phyloP scores from a whole-genome alignment of 2,113 vertebrate genomes.

The Callipepla squamata region DNA sequence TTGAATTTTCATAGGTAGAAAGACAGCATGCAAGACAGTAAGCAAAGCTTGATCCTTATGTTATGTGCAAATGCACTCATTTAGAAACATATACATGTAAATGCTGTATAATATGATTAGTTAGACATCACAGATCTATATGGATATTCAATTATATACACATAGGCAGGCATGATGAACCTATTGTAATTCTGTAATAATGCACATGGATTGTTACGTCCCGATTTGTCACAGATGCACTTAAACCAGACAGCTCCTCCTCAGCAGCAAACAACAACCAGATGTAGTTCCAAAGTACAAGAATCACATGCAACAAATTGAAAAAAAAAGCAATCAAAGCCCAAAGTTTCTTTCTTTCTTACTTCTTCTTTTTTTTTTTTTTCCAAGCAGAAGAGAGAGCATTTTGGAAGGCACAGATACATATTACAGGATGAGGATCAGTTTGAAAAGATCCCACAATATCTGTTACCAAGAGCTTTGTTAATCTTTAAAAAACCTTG shows the following conservation, averaged over 20 bases:
- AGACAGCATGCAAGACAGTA: not conserved
- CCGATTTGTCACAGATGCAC: slow-evolving; percentile 12
- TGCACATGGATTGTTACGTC: not conserved
- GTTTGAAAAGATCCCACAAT: slow-evolving; percentile 61
- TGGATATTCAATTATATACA: not conserved
- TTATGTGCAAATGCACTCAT: not conserved
- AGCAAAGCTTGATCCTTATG: not conserved
- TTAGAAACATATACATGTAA: not conserved
- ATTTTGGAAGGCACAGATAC: slow-evolving; percentile 25
- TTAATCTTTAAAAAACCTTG: slow-evolving; percentile 62
- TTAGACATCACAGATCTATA: not conserved
- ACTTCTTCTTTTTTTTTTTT: not conserved
- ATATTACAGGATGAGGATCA: slow-evolving; percentile 47
- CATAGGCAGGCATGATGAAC: not conserved
- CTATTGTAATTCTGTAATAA: not conserved
- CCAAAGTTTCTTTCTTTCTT: not conserved
- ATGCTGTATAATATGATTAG: rapidly evolving
- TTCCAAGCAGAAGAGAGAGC: not conserved
- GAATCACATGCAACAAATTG: slow-evolving; percentile 38
- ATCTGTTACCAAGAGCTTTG: slow-evolving; percentile 50
- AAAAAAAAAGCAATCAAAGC: slow-evolving; percentile 34
- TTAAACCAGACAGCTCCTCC: not conserved
- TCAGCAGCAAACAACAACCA: not conserved
- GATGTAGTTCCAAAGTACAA: slow-evolving; percentile 16
- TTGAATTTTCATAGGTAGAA: slow-evolving; percentile 18